Conservation (phyloP, 2,113 vertebrate genomes). For the mouse (Mus musculus) region GRCm39 chr2:118351501-118352000, state of each 20-base stretch:
- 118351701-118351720: not conserved
- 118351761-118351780: not conserved
- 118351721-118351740: not conserved
- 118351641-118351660: not conserved
- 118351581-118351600: rapidly evolving
- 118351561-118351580: not conserved
- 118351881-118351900: not conserved
- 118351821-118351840: not conserved
- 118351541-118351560: rapidly evolving
- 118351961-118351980: not conserved
- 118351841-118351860: not conserved
- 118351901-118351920: not conserved
- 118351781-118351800: not conserved
- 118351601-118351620: not conserved
- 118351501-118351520: not conserved
- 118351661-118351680: not conserved
- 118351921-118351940: not conserved
- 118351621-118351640: not conserved
- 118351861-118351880: not conserved
- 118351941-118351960: not conserved
- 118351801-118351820: not conserved
- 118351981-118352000: not conserved
- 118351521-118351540: not conserved
- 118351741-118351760: not conserved
- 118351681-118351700: not conserved